Evolutionary conservation across 2,888 invertebrate species (phyloP).

Genomic region (Brachynemurus nebulosus): DNA sequence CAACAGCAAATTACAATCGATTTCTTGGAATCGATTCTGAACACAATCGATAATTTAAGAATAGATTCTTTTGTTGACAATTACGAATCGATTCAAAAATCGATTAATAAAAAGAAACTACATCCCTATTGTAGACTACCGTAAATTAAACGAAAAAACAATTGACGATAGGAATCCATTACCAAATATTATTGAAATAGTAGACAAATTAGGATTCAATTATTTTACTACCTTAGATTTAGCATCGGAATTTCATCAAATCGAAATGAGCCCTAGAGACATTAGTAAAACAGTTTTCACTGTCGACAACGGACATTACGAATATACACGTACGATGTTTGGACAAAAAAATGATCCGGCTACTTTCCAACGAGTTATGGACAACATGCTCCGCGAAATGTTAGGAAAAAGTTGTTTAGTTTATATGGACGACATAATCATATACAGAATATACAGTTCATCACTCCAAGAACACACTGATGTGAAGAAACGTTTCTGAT

Average conservation of each 20-base stretch:
- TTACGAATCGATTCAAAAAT: no score
- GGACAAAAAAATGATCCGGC: constrained; percentile 17
- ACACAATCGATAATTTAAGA: no score
- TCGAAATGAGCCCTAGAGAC: constrained; percentile 17
- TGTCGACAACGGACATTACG: constrained; percentile 16
- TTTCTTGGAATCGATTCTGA: no score
- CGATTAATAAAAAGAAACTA: no score
- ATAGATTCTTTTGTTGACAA: no score
- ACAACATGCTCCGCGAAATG: constrained; percentile 18
- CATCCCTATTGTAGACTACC: constrained; percentile 21
- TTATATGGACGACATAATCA: constrained; percentile 24
- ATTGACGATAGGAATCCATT: constrained; percentile 23
- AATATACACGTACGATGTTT: constrained; percentile 18
- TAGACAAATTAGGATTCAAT: constrained; percentile 17
- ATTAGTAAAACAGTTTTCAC: constrained; percentile 19
- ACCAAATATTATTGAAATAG: constrained; percentile 18
- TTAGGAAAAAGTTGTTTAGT: constrained; percentile 18
- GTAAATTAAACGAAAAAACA: no score
- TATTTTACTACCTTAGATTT: no score
- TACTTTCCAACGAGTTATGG: constrained; percentile 19
- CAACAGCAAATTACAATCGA: no score
- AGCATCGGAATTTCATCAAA: constrained; percentile 19
- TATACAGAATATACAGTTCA: constrained; percentile 20
- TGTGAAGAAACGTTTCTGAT: constrained; percentile 18
- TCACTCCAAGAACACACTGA: constrained; percentile 21